Percentiles rank a stretch among this genome's conserved stretches.
These are phyloP conservation scores for Calephelis perditalis DNA, from an alignment of 2,888 invertebrate species.

Conservation along the genomic window DNA sequence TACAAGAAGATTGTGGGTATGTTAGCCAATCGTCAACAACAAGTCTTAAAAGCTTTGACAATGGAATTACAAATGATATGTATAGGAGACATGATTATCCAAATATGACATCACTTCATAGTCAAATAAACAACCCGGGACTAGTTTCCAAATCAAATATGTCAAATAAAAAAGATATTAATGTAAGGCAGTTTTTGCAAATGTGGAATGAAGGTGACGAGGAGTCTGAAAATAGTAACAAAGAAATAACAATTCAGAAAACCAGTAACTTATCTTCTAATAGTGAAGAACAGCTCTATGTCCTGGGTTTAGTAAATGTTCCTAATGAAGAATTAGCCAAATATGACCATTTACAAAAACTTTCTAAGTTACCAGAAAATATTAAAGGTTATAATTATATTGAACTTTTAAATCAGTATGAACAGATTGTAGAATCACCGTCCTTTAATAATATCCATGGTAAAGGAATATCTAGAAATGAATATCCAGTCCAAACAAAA, in stretches of 20 bases:
- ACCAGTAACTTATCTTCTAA: conserved; percentile 38
- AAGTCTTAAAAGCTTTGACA: conserved; percentile 63
- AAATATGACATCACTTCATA: conserved; percentile 39
- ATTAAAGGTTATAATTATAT: conserved; percentile 71
- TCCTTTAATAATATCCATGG: conserved; percentile 39
- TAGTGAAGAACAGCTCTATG: conserved; percentile 66
- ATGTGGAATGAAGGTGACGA: conserved; percentile 77
- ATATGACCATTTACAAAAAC: conserved; percentile 74
- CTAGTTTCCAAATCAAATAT: conserved; percentile 30
- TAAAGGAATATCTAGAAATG: conserved; percentile 34
- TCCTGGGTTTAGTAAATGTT: conserved; percentile 67
- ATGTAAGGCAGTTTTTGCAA: conserved; percentile 70
- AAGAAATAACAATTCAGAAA: conserved; percentile 36
- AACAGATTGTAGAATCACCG: conserved; percentile 65
- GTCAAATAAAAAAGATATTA: conserved; percentile 52
- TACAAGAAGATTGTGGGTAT: conserved; percentile 71
- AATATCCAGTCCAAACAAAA: conserved; percentile 25
- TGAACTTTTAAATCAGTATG: conserved; percentile 68
- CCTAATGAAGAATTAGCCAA: conserved; percentile 67
- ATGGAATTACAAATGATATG: conserved; percentile 48
- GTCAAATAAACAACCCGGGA: conserved; percentile 27
- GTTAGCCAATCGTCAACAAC: conserved; percentile 67
- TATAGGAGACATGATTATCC: conserved; percentile 54
- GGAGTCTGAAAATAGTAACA: conserved; percentile 47
- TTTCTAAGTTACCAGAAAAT: conserved; percentile 71